Evolutionary conservation across 2,888 invertebrate species (phyloP).

Genomic region (Chesias legatella): DNA sequence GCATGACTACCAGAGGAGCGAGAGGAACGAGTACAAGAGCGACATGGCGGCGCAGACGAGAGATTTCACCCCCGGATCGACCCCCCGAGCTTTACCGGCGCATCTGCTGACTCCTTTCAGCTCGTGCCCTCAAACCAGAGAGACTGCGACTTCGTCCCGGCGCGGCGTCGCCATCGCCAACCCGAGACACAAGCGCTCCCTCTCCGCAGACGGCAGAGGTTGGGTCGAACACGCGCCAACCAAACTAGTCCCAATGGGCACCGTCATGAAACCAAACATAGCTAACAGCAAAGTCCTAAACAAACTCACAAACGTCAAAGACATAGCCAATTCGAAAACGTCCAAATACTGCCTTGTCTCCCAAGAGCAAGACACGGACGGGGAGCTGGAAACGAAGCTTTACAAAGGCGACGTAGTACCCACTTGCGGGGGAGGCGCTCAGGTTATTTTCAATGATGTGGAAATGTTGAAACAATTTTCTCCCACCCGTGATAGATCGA

Average conservation of each 20-base stretch:
- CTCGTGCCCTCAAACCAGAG: constrained; percentile 46
- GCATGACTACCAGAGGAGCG: constrained; percentile 43
- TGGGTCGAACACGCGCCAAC: constrained; percentile 96
- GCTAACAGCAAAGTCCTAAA: constrained; percentile 91
- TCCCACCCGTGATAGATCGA: constrained; percentile 72
- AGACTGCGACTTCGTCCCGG: constrained; percentile 53
- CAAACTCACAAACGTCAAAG: constrained; percentile 89
- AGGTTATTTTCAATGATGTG: constrained; percentile 96
- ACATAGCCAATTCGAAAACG: constrained; percentile 84
- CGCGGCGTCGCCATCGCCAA: constrained; percentile 86
- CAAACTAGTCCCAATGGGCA: constrained; percentile 90
- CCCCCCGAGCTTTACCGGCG: constrained; percentile 67
- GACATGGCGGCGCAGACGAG: constrained; percentile 65
- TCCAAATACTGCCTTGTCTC: constrained; percentile 95
- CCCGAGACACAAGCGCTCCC: constrained; percentile 88
- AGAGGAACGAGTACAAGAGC: constrained; percentile 42
- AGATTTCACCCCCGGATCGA: constrained; percentile 68
- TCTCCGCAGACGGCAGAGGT: constrained; percentile 86
- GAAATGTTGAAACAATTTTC: constrained; percentile 92
- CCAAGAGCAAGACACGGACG: constrained; percentile 94
- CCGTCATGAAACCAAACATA: constrained; percentile 92
- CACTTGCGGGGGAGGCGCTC: constrained; percentile 96
- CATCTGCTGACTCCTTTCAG: constrained; percentile 69
- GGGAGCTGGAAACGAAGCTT: constrained; percentile 94
- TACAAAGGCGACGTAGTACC: constrained; percentile 97